phyloP scores from a whole-genome alignment of 2,113 vertebrate genomes.

The Calypte anna region DNA sequence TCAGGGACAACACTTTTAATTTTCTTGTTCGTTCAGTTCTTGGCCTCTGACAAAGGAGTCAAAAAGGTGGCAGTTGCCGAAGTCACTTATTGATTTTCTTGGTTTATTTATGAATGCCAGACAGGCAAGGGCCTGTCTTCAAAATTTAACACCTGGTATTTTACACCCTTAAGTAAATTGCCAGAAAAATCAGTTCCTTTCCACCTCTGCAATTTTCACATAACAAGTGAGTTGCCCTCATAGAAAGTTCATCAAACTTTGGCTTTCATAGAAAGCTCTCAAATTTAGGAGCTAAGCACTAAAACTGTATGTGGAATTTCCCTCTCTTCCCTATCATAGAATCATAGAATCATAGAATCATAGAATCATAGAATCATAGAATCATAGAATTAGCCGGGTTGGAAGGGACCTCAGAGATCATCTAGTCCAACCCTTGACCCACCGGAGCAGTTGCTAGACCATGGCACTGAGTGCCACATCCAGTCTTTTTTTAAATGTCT shows the following conservation, averaged over 20 bases:
- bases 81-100: slow-evolving; percentile 60
- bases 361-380: too few relatives aligned
- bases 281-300: neutral
- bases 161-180: slow-evolving; percentile 49
- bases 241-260: neutral
- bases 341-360: too few relatives aligned
- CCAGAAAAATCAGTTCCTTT: slow-evolving; percentile 3
- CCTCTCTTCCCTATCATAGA: neutral
- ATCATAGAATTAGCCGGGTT: too few relatives aligned
- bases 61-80: slow-evolving; percentile 15
- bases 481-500: too few relatives aligned
- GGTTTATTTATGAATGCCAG: slow-evolving; percentile 61
- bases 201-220: neutral
- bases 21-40: slow-evolving; percentile 46
- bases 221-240: neutral
- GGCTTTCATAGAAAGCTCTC: neutral
- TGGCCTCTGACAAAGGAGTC: slow-evolving; percentile 50
- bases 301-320: neutral
- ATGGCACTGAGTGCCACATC: too few relatives aligned
- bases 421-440: too few relatives aligned
- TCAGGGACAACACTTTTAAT: slow-evolving; percentile 36
- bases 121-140: slow-evolving; percentile 4
- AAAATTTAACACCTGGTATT: slow-evolving; percentile 53
- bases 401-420: too few relatives aligned
- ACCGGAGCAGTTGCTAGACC: too few relatives aligned